phyloP scores from a whole-genome alignment of 1,140 invertebrate species.

The Pemphigus obesinymphae region DNA sequence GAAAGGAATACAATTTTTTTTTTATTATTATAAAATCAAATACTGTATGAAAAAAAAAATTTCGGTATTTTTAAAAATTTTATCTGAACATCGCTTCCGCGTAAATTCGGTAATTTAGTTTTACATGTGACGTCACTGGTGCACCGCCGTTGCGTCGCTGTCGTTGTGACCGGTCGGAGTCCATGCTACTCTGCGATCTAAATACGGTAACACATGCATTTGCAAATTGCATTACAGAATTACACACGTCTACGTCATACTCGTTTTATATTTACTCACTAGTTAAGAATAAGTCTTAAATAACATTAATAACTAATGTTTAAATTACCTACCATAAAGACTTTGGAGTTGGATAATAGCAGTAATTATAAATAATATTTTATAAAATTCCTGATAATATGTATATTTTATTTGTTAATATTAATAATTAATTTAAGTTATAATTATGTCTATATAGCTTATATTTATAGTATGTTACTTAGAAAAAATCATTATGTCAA shows the following conservation, averaged over 20 bases:
- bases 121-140: too few species aligned
- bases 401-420: neutral
- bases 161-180: neutral
- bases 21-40: neutral
- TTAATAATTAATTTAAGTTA: too few species aligned
- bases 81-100: neutral
- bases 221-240: too few species aligned
- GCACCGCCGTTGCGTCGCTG: neutral
- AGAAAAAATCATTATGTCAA: slow-evolving; percentile 9
- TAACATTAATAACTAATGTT: too few species aligned
- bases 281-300: neutral
- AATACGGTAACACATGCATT: neutral
- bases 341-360: neutral
- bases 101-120: too few species aligned
- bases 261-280: neutral
- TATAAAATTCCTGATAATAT: neutral
- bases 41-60: neutral
- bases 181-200: neutral
- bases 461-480: slow-evolving; percentile 14
- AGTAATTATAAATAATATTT: too few species aligned
- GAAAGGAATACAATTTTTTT: neutral
- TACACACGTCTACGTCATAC: neutral
- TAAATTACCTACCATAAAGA: too few species aligned
- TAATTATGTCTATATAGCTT: neutral
- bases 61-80: neutral